Conservation (phyloP, 2,113 vertebrate genomes). For the Agapornis roseicollis region DNA sequence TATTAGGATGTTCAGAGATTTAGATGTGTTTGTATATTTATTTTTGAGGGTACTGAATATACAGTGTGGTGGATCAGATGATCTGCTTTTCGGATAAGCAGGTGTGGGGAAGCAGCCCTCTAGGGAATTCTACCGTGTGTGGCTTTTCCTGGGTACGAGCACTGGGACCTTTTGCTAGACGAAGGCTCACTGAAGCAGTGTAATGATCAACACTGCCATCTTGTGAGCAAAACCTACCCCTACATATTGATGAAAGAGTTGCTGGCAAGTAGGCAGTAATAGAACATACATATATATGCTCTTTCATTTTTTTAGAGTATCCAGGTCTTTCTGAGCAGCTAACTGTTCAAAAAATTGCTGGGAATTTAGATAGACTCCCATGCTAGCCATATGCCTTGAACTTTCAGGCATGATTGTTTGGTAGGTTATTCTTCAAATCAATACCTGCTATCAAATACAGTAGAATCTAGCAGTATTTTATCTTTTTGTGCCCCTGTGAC, state of each 20-base stretch:
- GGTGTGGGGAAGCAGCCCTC: background rate
- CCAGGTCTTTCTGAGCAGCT: background rate
- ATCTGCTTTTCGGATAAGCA: background rate
- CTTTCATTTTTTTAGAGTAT: background rate
- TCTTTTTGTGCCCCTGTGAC: background rate
- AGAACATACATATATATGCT: fast-evolving
- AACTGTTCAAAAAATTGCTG: background rate
- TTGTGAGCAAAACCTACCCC: constrained; percentile 3
- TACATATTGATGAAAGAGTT: background rate
- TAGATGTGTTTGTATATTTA: background rate
- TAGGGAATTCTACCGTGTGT: background rate
- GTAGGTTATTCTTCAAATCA: background rate
- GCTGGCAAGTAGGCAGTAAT: fast-evolving
- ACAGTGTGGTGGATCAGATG: background rate
- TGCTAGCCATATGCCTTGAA: background rate
- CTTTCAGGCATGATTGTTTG: background rate
- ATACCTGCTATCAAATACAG: background rate
- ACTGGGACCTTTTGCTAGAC: background rate
- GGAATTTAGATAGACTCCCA: background rate
- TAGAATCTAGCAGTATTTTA: background rate
- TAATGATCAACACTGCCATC: constrained; percentile 60
- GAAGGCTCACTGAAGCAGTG: background rate
- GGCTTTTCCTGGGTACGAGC: background rate
- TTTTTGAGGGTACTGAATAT: background rate
- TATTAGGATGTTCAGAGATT: background rate